Evolutionary conservation across 2,113 vertebrate species (phyloP), one percentile per base, ranked within the genome.

Genomic region (Scomber scombrus): DNA sequence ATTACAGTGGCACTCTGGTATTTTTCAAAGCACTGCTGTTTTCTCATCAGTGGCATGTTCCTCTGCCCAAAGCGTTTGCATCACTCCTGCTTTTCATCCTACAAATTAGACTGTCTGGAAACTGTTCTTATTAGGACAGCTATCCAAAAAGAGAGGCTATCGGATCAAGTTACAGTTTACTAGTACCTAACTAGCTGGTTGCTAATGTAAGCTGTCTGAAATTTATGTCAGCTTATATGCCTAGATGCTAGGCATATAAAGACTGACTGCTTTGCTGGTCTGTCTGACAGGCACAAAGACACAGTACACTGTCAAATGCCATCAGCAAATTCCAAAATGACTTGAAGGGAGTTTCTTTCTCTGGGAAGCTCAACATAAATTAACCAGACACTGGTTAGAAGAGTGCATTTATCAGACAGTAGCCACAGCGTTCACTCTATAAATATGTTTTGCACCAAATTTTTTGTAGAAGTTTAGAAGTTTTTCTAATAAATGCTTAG

Each of bases 21-120:
- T 85, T 49, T 79, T 73, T 79, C 58, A 73, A 31, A 47, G 45
- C 50, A 65, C 63, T 77, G 72, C 49, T 80, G 76, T 74, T 82
- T 70, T 77, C 67, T 34, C 11, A 4, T 60, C 57, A 29, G 21
- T 45, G 34, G 12, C 63, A 4, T 57, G 40, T 71, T 75, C 29
- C 16, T n/a, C 19, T 51, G 60, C 43, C 58, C 11, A 11, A 66
- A 75, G 60, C 71, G 19, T 62, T 68, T 49, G 23, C 23, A 49
- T 78, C 54, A 40, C 34, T 40, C 34, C 34, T 40, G 34, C 34
- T 55, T 34, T 52, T 57, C n/a, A 61, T n/a, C 3, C 31, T n/a
- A 8, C 18, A 16, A 45, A 16, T 16, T 23, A 11, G 1, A 16
- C 14, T 47, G 15, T 16, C 3, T n/a, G 29, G 64, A 75, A 66